These are phyloP conservation scores for Melierax canorus DNA, from an alignment of 2,113 vertebrate species.

Conservation along the genomic window DNA sequence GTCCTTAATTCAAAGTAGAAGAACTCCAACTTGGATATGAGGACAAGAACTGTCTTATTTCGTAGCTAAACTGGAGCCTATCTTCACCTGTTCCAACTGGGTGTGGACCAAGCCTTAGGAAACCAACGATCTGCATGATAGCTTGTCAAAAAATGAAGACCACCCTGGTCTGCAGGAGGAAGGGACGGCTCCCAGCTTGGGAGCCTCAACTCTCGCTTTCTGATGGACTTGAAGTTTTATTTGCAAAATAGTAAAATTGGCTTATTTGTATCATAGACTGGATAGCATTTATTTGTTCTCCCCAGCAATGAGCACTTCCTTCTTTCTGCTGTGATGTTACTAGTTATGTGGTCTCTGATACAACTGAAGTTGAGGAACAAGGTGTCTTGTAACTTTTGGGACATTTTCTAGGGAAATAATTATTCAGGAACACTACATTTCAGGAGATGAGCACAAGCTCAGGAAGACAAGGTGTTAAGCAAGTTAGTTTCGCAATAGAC, in stretches of 20 bases:
- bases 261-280: not conserved
- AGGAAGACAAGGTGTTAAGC: not conserved
- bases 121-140: not conserved
- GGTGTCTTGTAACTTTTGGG: not conserved
- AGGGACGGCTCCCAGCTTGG: not conserved
- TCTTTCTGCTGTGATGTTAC: not conserved
- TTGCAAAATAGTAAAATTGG: not conserved
- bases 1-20: not conserved
- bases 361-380: not conserved
- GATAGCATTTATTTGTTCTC: not conserved
- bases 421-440: not conserved
- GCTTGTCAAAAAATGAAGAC: not conserved
- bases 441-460: not conserved
- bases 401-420: not conserved
- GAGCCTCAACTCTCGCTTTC: rapidly evolving
- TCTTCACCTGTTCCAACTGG: not conserved
- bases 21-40: not conserved
- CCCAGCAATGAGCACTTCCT: not conserved
- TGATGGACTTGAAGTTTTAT: not conserved
- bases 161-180: not conserved
- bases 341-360: not conserved
- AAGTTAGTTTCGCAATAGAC: not conserved
- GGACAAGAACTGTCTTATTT: not conserved
- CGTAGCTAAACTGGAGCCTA: not conserved
- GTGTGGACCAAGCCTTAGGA: not conserved